Percentiles rank a stretch among this genome's conserved stretches.
Conservation (phyloP, 2,113 vertebrate genomes). For the Anolis sagrei region DNA sequence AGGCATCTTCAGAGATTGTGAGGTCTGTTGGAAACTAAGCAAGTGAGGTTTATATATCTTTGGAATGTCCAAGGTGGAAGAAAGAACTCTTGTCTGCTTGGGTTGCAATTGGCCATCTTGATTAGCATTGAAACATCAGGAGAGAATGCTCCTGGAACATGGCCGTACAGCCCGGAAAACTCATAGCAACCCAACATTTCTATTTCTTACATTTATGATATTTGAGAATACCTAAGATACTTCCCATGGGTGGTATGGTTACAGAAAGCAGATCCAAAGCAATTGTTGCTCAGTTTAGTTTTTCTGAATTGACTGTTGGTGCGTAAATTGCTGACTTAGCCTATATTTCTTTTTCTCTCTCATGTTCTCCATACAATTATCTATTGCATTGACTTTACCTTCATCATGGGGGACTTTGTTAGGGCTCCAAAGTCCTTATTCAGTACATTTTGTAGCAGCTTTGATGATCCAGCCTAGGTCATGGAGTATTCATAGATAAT, state of each 20-base stretch:
- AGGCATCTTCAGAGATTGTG: too few species aligned
- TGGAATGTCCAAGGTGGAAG: too few species aligned
- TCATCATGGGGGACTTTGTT: not conserved
- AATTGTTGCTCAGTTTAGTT: not conserved
- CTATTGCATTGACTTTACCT: not conserved
- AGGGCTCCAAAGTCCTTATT: not conserved
- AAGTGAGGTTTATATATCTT: too few species aligned
- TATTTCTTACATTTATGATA: not conserved
- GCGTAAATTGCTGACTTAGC: not conserved
- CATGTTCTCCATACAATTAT: not conserved
- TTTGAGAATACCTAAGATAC: not conserved
- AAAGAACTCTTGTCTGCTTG: too few species aligned
- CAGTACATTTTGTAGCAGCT: not conserved
- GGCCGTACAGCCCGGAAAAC: too few species aligned
- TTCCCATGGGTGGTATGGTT: not conserved
- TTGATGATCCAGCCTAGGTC: not conserved
- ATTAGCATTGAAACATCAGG: too few species aligned
- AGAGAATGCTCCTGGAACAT: too few species aligned
- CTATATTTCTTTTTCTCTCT: not conserved
- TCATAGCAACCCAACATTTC: too few species aligned
- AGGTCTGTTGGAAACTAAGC: too few species aligned
- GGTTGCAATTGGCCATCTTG: too few species aligned
- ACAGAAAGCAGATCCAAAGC: not conserved
- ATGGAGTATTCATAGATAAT: not conserved
- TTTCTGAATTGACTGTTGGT: not conserved